phyloP scores from a whole-genome alignment of 2,888 invertebrate species.

The Rotaria magnacalcarata region DNA sequence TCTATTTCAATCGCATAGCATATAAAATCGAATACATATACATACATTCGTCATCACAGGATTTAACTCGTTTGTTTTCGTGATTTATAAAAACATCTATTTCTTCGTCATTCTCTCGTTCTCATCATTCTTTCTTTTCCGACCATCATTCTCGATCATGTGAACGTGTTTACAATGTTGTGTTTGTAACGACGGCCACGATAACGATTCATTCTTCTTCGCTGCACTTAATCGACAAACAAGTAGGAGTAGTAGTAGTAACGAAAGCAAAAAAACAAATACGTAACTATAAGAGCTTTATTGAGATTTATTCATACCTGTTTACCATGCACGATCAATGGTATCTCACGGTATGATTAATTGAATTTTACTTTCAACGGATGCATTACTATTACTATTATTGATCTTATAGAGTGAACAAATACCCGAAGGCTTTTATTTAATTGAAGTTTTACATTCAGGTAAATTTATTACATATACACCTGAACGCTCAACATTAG shows the following conservation, averaged over 20 bases:
- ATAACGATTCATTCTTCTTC: not conserved
- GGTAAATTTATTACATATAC: conserved; percentile 8
- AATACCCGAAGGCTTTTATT: not conserved
- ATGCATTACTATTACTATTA: not conserved
- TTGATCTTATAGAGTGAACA: not conserved
- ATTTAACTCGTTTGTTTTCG: not conserved
- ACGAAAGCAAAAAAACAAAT: not conserved
- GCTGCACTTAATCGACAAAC: not conserved
- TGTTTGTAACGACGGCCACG: not conserved
- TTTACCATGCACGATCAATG: conserved; percentile 2
- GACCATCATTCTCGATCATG: not conserved
- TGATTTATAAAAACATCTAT: not conserved
- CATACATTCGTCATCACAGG: too few relatives aligned
- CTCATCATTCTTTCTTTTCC: not conserved
- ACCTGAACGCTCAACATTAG: conserved; percentile 18
- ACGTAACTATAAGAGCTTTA: not conserved
- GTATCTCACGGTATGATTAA: not conserved
- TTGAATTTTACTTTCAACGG: not conserved
- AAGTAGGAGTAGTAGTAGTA: not conserved
- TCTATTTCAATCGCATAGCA: not conserved
- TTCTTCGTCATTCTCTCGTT: not conserved
- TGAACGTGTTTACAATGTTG: not conserved
- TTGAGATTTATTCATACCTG: not conserved
- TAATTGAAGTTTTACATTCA: conserved; percentile 9
- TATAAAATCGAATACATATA: not conserved